Percentiles rank a stretch among this genome's conserved stretches.
These are phyloP conservation scores for Acrocephalus kingi DNA, from an alignment of 2,113 vertebrate species.

Conservation along the genomic window DNA sequence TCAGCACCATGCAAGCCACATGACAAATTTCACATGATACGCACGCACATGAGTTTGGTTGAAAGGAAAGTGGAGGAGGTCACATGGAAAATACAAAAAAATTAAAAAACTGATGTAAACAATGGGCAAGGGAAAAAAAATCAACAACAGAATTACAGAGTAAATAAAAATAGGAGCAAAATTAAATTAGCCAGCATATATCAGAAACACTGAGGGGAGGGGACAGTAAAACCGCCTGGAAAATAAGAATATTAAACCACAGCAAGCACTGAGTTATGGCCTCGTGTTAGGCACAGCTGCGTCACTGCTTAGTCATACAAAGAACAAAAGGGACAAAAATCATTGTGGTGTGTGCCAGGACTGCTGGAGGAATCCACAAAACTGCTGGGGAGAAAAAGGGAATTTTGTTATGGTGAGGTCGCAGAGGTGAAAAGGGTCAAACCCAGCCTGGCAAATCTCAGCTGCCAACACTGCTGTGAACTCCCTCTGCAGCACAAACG, in stretches of 20 bases:
- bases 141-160: conserved; percentile 87
- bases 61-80: conserved; percentile 90
- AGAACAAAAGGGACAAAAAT: not conserved
- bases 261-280: conserved; percentile 60
- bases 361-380: conserved; percentile 48
- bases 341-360: not conserved
- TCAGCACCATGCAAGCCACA: conserved; percentile 95
- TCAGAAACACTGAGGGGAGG: conserved; percentile 61
- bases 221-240: conserved; percentile 60
- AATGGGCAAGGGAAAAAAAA: conserved; percentile 83
- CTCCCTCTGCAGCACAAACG: not conserved
- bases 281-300: conserved; percentile 62
- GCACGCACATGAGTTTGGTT: conserved; percentile 90
- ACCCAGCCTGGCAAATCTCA: not conserved
- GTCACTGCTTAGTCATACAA: conserved; percentile 52
- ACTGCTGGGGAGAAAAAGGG: conserved; percentile 53
- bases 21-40: conserved; percentile 96
- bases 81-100: conserved; percentile 94
- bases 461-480: not conserved
- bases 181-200: conserved; percentile 74
- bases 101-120: conserved; percentile 91
- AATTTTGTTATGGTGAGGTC: conserved; percentile 30
- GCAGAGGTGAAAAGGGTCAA: not conserved
- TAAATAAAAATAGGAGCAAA: conserved; percentile 80
- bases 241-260: conserved; percentile 61